Evolutionary conservation across 2,113 vertebrate genomes (phyloP).

Genomic region (Sylvietta virens): DNA sequence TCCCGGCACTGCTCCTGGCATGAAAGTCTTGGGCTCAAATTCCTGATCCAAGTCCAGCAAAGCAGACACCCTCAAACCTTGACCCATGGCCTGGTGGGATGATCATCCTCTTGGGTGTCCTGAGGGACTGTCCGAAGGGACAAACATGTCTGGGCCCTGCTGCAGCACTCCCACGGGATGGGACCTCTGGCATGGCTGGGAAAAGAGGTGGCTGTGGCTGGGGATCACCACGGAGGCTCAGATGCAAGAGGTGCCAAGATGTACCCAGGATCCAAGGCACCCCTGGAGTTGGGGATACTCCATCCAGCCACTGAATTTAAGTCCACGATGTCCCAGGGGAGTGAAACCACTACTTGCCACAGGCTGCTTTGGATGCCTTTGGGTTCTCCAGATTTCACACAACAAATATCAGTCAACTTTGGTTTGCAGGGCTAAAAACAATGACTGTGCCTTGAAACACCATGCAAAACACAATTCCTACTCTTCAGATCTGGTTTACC

Average conservation of each 20-base stretch:
- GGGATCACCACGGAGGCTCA: neutral
- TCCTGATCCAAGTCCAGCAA: neutral
- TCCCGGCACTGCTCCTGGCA: neutral
- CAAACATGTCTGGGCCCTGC: neutral
- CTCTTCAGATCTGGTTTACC: neutral
- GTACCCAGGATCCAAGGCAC: neutral
- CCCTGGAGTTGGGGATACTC: neutral
- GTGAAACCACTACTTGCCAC: neutral
- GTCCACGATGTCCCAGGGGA: rapidly evolving
- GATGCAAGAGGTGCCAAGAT: neutral
- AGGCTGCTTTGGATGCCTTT: neutral
- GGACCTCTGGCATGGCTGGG: rapidly evolving
- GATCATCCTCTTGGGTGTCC: neutral
- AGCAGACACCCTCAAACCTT: neutral
- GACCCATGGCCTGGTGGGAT: neutral
- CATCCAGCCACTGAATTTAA: neutral
- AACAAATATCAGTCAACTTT: neutral
- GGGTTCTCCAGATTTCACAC: neutral
- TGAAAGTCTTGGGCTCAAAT: neutral
- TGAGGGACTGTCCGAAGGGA: neutral
- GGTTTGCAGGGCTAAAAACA: neutral
- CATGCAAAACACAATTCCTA: neutral
- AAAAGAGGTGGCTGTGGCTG: rapidly evolving
- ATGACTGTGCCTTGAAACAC: neutral
- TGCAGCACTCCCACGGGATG: neutral